A percentile compares a stretch with the other conserved stretches of the same genome.
Conservation (phyloP, 2,888 invertebrate species). For the Nomada goodeniana region DNA sequence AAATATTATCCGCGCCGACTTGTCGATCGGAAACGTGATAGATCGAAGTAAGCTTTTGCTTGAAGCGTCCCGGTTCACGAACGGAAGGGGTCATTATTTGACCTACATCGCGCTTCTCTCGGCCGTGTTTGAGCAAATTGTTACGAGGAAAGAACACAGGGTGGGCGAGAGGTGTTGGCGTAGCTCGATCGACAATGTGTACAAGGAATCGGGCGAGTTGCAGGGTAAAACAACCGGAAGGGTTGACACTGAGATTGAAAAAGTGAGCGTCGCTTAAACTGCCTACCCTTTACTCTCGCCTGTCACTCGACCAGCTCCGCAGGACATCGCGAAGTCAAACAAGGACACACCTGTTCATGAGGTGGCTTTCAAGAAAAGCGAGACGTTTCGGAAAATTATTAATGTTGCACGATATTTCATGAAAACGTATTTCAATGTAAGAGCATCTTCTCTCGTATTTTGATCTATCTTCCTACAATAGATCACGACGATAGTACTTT, state of each 20-base stretch:
- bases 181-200: slow-evolving; percentile 39
- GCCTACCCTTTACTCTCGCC: slow-evolving; percentile 40
- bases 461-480: too few species aligned
- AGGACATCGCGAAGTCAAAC: slow-evolving; percentile 40
- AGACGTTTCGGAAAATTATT: too few species aligned
- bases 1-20: too few species aligned
- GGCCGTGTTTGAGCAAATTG: background rate
- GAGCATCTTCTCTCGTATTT: too few species aligned
- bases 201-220: slow-evolving; percentile 34
- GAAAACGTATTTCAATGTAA: too few species aligned
- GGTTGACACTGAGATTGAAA: slow-evolving; percentile 63
- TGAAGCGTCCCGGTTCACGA: background rate
- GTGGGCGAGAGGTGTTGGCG: slow-evolving; percentile 2
- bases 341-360: slow-evolving; percentile 34
- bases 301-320: slow-evolving; percentile 46
- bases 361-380: background rate
- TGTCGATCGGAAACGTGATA: too few species aligned
- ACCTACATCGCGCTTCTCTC: background rate
- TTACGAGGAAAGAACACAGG: background rate
- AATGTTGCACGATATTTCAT: too few species aligned
- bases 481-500: too few species aligned
- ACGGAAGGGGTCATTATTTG: background rate
- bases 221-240: slow-evolving; percentile 54
- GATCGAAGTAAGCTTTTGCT: background rate
- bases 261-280: slow-evolving; percentile 54